Conservation (phyloP, 2,113 vertebrate species). For the Chaetodon auriga region DNA sequence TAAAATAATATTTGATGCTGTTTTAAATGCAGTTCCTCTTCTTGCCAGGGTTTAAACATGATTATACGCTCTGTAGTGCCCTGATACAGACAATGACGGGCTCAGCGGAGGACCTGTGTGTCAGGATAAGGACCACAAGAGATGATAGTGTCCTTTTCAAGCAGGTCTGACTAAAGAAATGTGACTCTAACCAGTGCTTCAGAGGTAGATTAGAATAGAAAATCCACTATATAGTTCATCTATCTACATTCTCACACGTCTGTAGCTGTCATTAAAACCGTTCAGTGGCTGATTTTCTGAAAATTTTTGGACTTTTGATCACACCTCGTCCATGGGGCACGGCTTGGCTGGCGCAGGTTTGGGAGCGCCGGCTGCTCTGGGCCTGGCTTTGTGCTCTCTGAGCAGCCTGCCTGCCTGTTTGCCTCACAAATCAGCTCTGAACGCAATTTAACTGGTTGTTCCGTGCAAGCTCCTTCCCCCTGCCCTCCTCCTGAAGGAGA, state of each 20-base stretch:
- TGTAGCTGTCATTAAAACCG: no score
- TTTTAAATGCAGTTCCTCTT: no score
- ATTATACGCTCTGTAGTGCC: no score
- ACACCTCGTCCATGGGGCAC: no score
- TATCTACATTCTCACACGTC: no score
- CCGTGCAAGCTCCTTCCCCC: constrained; percentile 42
- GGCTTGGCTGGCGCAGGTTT: background rate
- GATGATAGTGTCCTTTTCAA: background rate
- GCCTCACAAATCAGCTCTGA: constrained; percentile 45
- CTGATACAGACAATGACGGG: no score
- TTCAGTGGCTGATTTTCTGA: background rate
- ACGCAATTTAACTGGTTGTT: constrained; percentile 67
- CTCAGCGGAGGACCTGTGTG: background rate
- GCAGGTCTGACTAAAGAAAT: no score
- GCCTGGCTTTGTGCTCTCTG: constrained; percentile 4
- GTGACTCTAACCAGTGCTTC: no score
- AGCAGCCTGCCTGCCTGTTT: constrained; percentile 5
- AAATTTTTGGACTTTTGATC: no score
- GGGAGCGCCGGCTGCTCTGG: background rate
- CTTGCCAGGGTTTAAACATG: no score
- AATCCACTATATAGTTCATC: background rate
- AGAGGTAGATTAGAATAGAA: background rate
- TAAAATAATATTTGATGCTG: no score
- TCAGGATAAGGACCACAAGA: background rate
- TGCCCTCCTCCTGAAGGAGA: constrained; percentile 44